phyloP scores from a whole-genome alignment of 2,113 vertebrate genomes.

The Oenanthe melanoleuca region DNA sequence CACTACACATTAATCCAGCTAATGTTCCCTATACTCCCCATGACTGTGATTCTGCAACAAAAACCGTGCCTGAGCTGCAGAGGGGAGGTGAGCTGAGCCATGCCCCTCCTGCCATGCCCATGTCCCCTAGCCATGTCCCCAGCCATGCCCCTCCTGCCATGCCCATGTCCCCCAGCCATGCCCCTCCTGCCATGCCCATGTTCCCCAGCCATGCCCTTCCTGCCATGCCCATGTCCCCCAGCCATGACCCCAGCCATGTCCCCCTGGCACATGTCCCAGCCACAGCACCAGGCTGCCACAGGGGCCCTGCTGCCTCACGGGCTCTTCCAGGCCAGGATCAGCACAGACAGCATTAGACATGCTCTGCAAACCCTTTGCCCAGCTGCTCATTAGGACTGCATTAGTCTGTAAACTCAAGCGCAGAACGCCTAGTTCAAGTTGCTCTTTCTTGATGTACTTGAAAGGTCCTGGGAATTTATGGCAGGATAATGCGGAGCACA shows the following conservation, averaged over 20 bases:
- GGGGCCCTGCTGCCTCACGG: background rate
- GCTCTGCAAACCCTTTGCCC: slow-evolving; percentile 67
- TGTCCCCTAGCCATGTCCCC: background rate
- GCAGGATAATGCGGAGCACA: slow-evolving; percentile 80
- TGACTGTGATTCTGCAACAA: background rate
- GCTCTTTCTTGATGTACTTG: slow-evolving; percentile 79
- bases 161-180: no score
- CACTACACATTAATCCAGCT: background rate
- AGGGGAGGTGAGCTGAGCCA: background rate
- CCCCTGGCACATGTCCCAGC: background rate
- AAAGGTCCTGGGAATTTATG: slow-evolving; percentile 82
- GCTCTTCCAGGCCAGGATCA: background rate
- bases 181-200: no score
- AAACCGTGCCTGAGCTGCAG: background rate
- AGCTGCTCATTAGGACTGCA: slow-evolving; percentile 77
- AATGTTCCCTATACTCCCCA: background rate
- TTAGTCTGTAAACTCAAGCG: slow-evolving; percentile 73
- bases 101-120: background rate
- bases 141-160: no score
- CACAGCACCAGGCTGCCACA: rapidly evolving
- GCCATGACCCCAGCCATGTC: background rate
- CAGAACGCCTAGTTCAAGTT: slow-evolving; percentile 68
- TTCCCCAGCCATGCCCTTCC: background rate
- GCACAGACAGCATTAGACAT: slow-evolving; percentile 10
- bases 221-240: no score